Percentiles rank a stretch among this genome's conserved stretches.
Conservation (phyloP, 2,113 vertebrate genomes). For the Clinocottus analis region DNA sequence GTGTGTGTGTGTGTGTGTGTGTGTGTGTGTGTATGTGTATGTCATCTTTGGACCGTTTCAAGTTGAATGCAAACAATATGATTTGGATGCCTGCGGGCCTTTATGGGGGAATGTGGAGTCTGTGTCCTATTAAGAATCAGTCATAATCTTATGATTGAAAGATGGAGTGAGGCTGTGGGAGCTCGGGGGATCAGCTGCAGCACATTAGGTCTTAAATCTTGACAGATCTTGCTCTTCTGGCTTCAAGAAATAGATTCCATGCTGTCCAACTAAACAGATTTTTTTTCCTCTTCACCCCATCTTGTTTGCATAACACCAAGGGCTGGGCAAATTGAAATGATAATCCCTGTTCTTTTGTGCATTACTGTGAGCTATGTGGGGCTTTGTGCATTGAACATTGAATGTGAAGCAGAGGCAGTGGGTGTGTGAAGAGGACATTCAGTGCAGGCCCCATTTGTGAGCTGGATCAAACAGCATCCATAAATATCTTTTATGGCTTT, state of each 20-base stretch:
- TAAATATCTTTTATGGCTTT: conserved; percentile 31
- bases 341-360: conserved; percentile 33
- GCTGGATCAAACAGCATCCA: conserved; percentile 16
- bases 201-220: conserved; percentile 58
- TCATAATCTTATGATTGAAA: conserved; percentile 73
- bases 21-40: conserved; percentile 36
- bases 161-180: conserved; percentile 68
- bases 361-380: conserved; percentile 6
- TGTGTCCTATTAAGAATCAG: conserved; percentile 78
- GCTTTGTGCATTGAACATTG: conserved; percentile 4
- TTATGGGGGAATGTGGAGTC: conserved; percentile 57
- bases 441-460: conserved; percentile 15
- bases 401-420: conserved; percentile 26
- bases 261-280: conserved; percentile 42
- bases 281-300: conserved; percentile 36
- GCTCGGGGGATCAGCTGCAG: conserved; percentile 71
- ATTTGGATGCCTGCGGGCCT: conserved; percentile 52
- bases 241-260: conserved; percentile 38
- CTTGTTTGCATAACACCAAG: conserved; percentile 64
- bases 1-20: conserved; percentile 11
- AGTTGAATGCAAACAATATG: conserved; percentile 72
- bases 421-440: background rate
- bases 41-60: conserved; percentile 66
- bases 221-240: conserved; percentile 44
- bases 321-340: conserved; percentile 47